Evolutionary conservation across 1,140 invertebrate species (phyloP).

Genomic region (Hirudo medicinalis): DNA sequence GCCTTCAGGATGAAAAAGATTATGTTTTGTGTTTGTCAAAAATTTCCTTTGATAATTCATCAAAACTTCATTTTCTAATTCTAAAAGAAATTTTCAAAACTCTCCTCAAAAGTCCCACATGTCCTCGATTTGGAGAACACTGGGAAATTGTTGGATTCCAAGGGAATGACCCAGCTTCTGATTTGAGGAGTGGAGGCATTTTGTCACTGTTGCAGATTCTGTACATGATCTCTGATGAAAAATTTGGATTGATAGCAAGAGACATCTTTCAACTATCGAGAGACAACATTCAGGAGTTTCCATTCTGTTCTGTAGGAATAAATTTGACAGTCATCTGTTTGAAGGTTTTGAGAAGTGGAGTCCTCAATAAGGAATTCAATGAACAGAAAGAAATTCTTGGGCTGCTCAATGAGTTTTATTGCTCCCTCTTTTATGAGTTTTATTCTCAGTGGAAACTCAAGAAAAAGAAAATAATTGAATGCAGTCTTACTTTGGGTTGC

Average conservation of each 20-base stretch:
- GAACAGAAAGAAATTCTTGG: too few relatives aligned
- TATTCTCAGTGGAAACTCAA: too few relatives aligned
- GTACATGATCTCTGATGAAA: neutral
- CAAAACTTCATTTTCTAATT: neutral
- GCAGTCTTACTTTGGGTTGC: too few relatives aligned
- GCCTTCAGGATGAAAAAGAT: neutral
- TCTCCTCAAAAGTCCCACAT: neutral
- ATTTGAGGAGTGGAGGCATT: neutral
- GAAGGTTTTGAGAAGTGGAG: neutral
- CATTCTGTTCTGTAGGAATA: constrained; percentile 3
- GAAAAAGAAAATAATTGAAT: too few relatives aligned
- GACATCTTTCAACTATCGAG: neutral
- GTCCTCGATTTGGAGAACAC: constrained; percentile 1
- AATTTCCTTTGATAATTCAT: neutral
- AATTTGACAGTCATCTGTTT: constrained; percentile 11
- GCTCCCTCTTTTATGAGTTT: too few relatives aligned
- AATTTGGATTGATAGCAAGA: neutral
- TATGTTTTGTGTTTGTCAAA: neutral
- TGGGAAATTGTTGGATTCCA: neutral
- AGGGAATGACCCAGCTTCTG: neutral
- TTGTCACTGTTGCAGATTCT: neutral
- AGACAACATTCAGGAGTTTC: constrained; percentile 1
- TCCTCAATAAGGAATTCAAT: neutral
- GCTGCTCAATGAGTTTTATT: too few relatives aligned
- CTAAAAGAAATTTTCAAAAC: constrained; percentile 1